A percentile compares a stretch with the other conserved stretches of the same genome.
phyloP scores from a whole-genome alignment of 2,888 invertebrate species.

The Cinara cedri region DNA sequence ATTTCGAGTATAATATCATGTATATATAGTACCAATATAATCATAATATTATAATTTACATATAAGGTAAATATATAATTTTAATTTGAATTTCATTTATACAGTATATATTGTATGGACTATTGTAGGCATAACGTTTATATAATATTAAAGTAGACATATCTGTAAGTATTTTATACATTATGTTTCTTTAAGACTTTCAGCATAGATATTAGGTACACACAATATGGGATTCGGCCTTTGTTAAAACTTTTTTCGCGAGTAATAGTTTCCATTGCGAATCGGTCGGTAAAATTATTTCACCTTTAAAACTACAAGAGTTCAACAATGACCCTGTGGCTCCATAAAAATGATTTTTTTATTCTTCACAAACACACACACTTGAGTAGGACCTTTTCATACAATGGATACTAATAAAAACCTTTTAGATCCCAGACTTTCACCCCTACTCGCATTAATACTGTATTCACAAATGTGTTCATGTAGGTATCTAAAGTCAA shows the following conservation, averaged over 20 bases:
- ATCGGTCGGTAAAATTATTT: conserved; percentile 39
- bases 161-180: neutral
- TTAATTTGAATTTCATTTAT: no score
- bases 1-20: no score
- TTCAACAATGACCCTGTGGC: conserved; percentile 31
- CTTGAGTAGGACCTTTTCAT: conserved; percentile 16
- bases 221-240: conserved; percentile 17
- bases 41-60: no score
- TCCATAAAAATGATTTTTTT: conserved; percentile 29
- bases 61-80: no score
- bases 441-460: neutral
- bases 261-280: conserved; percentile 35
- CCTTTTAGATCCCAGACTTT: conserved; percentile 7
- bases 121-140: no score
- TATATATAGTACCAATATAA: no score
- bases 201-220: neutral
- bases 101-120: no score
- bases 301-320: conserved; percentile 38
- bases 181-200: conserved; percentile 29
- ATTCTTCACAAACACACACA: neutral
- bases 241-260: conserved; percentile 34
- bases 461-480: conserved; percentile 16
- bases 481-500: no score
- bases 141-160: neutral
- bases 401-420: conserved; percentile 51